Evolutionary conservation across 2,797 vertebrate genomes (phyloP), one percentile per base, ranked within the genome.

Genomic region (Telmatherina bonti): DNA sequence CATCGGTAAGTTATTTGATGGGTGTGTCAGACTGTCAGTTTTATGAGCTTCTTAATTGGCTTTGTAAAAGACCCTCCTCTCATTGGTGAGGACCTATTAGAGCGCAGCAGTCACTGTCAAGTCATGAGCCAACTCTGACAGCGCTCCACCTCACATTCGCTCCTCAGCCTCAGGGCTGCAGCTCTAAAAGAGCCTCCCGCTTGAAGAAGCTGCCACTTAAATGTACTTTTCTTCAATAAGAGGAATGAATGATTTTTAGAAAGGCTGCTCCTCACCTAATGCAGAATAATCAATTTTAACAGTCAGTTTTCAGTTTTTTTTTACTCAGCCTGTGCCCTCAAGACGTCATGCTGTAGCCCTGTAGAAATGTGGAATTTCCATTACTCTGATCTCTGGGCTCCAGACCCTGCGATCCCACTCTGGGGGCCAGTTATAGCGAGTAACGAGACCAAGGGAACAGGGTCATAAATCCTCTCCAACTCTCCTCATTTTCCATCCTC

Each of bases 381-480:
- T 94, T 93, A 92, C 85, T 88, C 56, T 85, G 89, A 89, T 85
- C 85, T 86, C 72, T 29, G 83, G 88, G 73, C 88, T 89, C 72
- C 79, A 74, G 91, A 85, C 86, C 89, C 75, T 54, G 76, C 81
- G 78, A 88, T 90, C 84, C 84, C 72, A 89, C 93, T 92, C 91
- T 86, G 85, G 93, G 92, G 93, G 86, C 91, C 91, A 85, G 92
- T 94, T 93, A 92, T 87, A 91, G 91, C 89, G 76, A 92, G 91
- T 92, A 93, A 92, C 90, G 87, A 91, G 92, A 89, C 86, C 90
- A 74, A 67, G 85, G 88, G 88, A 93, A 88, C 89, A 92, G 82
- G 76, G 74, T 78, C 92, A 90, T 94, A 93, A 94, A 94, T 94
- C 92, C 88, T 93, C 77, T 78, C 67, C 86, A 74, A 66, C 79